Evolutionary conservation across 2,113 vertebrate genomes (phyloP), one percentile per base, ranked within the genome.

Genomic region (Sinocyclocheilus anshuiensis): DNA sequence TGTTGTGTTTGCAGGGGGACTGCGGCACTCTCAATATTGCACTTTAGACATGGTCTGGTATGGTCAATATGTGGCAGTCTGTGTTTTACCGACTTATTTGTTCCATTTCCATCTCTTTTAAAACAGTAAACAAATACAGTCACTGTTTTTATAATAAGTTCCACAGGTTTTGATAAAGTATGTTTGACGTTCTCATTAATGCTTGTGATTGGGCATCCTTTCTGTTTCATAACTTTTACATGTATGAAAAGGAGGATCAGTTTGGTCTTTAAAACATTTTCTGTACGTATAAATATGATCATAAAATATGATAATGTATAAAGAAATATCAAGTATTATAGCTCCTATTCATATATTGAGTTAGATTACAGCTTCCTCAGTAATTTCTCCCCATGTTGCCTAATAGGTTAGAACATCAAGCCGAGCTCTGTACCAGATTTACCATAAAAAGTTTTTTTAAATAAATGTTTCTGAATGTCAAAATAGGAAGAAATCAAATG

Each of bases 1-100:
- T 82, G 36, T 77, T 48, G n/a, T 10, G 29, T 57, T 53, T 71
- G 81, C 24, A 75, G 24, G 53, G 76, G 29, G 81, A 29, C 81
- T 81, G 77, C 11, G 22, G 81, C n/a, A 13, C 11, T 77, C 53
- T 89, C 48, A 82, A 89, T 88, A 77, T 86, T 87, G 86, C 18
- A 86, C 67, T 81, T 77, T n/a, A 63, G 36, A 71, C 36, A 65
- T 81, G 7, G 15, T 50, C 55, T 45, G 39, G 11, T 42, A 71
- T 33, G 0, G 4, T 50, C 65, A 61, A 10, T 61, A n/a, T 61
- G 20, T 61, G 71, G 18, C 20, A 33, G 29, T 36, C 24, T 20
- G 69, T 39, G 42, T 77, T 77, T 77, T 29, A 13, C 26, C 36
- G 12, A 12, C 8, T 26, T 48, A 20, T 57, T 36, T 63, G 3